These are phyloP conservation scores for Okamejei kenojei DNA, from an alignment of 2,797 vertebrate genomes.

Conservation along the genomic window DNA sequence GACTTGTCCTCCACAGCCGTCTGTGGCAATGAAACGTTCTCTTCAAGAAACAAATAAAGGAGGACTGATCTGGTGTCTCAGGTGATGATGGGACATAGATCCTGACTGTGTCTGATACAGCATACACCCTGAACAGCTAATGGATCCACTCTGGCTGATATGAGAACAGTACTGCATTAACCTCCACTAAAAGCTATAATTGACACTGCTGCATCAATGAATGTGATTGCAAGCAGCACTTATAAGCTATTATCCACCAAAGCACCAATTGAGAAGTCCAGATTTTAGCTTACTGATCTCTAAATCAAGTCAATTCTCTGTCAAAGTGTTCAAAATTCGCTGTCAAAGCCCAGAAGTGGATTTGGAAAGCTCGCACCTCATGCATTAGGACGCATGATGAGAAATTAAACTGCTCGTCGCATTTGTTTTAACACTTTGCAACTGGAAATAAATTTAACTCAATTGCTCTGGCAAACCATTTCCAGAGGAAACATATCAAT, in stretches of 20 bases:
- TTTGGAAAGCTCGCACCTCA: neutral
- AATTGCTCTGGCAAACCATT: too few species aligned
- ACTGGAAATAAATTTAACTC: too few species aligned
- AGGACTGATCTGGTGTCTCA: neutral
- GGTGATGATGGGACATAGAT: neutral
- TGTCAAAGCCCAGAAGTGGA: neutral
- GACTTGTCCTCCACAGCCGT: too few species aligned
- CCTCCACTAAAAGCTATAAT: neutral
- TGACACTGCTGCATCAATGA: neutral
- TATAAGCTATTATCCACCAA: neutral
- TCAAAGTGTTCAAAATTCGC: neutral
- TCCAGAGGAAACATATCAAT: too few species aligned
- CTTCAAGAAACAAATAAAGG: neutral
- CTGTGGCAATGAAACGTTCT: too few species aligned
- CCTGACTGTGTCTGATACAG: neutral
- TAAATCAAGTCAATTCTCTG: neutral
- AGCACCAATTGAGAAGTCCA: neutral
- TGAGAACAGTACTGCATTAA: neutral
- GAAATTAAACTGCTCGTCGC: too few species aligned
- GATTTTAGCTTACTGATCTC: neutral
- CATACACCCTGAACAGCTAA: neutral
- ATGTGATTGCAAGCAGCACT: neutral
- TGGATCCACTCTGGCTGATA: neutral
- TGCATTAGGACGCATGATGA: too few species aligned
- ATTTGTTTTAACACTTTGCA: too few species aligned